Conservation (phyloP, 2,888 invertebrate genomes). For the Pheosia tremula region DNA sequence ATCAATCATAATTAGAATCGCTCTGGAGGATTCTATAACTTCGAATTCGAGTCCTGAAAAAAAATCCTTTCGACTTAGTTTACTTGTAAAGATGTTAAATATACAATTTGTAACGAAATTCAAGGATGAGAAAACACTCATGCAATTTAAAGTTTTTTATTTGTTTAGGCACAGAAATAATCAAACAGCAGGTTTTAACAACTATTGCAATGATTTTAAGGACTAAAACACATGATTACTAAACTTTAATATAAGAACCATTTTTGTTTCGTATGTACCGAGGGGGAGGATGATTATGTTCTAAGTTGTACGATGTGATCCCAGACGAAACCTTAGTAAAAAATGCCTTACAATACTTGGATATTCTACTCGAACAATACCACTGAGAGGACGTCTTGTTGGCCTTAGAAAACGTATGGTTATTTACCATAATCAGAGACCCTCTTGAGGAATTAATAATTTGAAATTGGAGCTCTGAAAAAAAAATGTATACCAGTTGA, state of each 20-base stretch:
- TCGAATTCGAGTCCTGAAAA: no score
- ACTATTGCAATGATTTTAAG: background rate
- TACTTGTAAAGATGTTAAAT: no score
- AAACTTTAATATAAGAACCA: constrained; percentile 1
- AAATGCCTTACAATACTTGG: constrained; percentile 26
- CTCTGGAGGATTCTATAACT: no score
- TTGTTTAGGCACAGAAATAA: no score
- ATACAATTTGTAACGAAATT: no score
- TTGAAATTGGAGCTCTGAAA: constrained; percentile 5
- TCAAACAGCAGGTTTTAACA: no score
- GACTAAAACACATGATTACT: no score
- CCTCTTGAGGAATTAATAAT: constrained; percentile 4
- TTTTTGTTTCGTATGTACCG: background rate
- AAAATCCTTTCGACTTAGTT: no score
- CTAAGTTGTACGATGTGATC: constrained; percentile 8
- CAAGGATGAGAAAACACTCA: no score
- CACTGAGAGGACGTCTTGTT: constrained; percentile 17
- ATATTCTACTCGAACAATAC: constrained; percentile 36
- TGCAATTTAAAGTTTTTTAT: no score
- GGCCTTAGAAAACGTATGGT: constrained; percentile 12
- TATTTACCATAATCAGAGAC: constrained; percentile 8
- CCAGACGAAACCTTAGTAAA: constrained; percentile 9
- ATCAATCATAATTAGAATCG: no score
- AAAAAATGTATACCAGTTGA: background rate
- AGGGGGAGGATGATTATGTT: constrained; percentile 29